Conservation (phyloP, 2,113 vertebrate species). For the Opisthocomus hoazin region DNA sequence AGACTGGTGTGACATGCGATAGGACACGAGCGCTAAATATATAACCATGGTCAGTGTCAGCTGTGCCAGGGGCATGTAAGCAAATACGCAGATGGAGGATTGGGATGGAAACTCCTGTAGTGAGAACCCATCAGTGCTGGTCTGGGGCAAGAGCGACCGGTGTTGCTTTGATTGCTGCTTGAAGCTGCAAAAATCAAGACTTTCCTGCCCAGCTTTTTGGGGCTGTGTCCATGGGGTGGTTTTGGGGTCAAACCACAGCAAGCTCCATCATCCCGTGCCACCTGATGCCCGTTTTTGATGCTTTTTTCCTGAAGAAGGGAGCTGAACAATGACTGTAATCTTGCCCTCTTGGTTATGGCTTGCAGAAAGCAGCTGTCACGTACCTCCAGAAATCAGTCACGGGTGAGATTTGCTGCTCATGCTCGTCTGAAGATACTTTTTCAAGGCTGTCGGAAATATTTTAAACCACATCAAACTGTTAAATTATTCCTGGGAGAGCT, state of each 20-base stretch:
- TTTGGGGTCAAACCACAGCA: not conserved
- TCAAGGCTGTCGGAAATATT: not conserved
- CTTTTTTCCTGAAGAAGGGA: not conserved
- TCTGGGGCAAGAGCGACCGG: rapidly evolving
- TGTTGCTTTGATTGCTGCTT: not conserved
- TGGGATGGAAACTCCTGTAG: not conserved
- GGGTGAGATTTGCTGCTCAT: not conserved
- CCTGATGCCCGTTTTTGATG: not conserved
- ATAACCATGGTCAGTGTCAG: too few relatives aligned
- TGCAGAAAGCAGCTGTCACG: not conserved
- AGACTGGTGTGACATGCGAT: not conserved
- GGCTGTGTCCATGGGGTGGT: rapidly evolving
- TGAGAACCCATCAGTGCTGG: not conserved
- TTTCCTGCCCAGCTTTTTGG: not conserved
- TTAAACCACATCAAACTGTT: not conserved
- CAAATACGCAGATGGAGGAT: not conserved
- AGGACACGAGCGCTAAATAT: not conserved
- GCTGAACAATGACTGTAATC: not conserved
- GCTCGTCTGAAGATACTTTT: not conserved
- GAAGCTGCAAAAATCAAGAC: not conserved
- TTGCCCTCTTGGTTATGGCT: not conserved
- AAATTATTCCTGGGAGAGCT: not conserved
- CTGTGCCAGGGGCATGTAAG: not conserved
- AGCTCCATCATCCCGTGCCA: not conserved
- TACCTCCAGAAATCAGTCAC: not conserved